Evolutionary conservation across 1,140 invertebrate genomes (phyloP).

Genomic region (Antheraea pernyi): DNA sequence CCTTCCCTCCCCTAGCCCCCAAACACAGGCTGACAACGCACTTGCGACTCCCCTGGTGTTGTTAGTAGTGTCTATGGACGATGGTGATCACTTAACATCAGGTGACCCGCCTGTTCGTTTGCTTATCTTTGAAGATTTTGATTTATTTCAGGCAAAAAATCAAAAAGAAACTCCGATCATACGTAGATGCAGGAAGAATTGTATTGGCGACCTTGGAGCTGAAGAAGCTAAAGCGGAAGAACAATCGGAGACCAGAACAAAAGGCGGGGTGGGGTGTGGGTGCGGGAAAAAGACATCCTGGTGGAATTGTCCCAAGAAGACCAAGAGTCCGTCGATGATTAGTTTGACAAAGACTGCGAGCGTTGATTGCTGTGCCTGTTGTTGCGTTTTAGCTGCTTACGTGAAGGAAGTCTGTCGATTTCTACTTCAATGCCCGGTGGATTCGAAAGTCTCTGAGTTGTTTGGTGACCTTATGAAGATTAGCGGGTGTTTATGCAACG

Average conservation of each 20-base stretch:
- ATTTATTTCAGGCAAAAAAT: not conserved
- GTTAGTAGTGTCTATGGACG: too few relatives aligned
- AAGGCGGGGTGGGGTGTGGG: not conserved
- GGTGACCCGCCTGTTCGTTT: too few relatives aligned
- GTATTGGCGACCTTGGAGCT: not conserved
- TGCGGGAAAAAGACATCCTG: not conserved
- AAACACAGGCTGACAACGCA: too few relatives aligned
- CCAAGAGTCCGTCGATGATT: not conserved
- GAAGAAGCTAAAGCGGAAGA: not conserved
- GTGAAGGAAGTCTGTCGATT: conserved; percentile 1
- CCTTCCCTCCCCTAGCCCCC: too few relatives aligned
- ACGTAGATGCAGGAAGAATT: not conserved
- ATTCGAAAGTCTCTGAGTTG: not conserved
- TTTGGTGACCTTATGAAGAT: not conserved
- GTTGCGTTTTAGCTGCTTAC: not conserved
- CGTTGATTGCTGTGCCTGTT: conserved; percentile 1
- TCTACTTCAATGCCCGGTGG: not conserved
- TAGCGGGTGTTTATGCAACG: not conserved
- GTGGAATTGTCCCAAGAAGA: not conserved
- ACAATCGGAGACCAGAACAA: not conserved
- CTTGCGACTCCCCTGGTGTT: too few relatives aligned
- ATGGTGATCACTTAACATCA: too few relatives aligned
- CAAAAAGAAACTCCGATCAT: not conserved
- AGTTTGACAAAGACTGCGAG: not conserved
- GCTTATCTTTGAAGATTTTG: too few relatives aligned